Evolutionary conservation across 2,888 invertebrate species (phyloP).

Genomic region (Papilio demoleus): DNA sequence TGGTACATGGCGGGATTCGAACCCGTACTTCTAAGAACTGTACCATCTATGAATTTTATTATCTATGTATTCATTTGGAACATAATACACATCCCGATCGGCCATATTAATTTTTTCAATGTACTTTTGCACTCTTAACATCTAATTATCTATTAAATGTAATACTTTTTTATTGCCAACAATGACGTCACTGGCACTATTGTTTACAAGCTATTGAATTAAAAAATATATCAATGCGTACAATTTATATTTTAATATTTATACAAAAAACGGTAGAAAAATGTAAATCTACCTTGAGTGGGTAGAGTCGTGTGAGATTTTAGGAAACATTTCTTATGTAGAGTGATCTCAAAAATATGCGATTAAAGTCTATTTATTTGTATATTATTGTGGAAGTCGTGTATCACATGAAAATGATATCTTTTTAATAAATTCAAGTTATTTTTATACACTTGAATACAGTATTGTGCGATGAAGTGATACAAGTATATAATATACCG

Average conservation of each 20-base stretch:
- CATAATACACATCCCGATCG: conserved; percentile 3
- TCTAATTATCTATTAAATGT: conserved; percentile 53
- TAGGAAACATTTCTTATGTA: conserved; percentile 18
- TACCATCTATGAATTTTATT: neutral
- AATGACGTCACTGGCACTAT: conserved; percentile 58
- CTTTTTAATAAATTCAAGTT: too few relatives aligned
- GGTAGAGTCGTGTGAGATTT: conserved; percentile 21
- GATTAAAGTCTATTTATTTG: neutral
- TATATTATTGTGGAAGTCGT: conserved; percentile 17
- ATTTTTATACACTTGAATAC: neutral
- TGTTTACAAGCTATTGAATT: conserved; percentile 72
- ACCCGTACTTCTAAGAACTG: too few relatives aligned
- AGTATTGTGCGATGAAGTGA: neutral
- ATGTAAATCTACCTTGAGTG: conserved; percentile 42
- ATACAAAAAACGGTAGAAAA: conserved; percentile 37
- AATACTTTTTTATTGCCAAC: conserved; percentile 72
- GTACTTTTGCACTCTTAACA: conserved; percentile 64
- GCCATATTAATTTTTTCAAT: conserved; percentile 44
- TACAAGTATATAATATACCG: neutral
- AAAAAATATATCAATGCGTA: conserved; percentile 65
- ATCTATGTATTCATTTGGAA: neutral
- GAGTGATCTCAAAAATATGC: conserved; percentile 31
- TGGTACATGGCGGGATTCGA: too few relatives aligned
- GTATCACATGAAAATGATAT: neutral
- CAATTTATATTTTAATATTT: conserved; percentile 53